Conservation (phyloP, 2,888 invertebrate species). For the Parnassius orleans region DNA sequence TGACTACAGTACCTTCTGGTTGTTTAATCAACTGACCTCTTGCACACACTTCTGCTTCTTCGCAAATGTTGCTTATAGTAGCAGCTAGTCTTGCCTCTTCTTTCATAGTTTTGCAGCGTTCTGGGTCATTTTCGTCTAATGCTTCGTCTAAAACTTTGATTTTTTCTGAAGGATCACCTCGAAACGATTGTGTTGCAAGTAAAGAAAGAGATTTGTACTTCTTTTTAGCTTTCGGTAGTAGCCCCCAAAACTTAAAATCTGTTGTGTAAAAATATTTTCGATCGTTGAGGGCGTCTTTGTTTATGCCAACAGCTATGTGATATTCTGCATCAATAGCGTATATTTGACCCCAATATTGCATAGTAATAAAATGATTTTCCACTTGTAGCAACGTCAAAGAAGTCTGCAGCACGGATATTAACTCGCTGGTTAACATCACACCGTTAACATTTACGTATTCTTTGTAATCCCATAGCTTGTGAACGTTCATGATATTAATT, state of each 20-base stretch:
- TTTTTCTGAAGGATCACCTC: conserved; percentile 77
- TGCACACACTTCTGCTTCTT: conserved; percentile 89
- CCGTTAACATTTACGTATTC: conserved; percentile 82
- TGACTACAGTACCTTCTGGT: conserved; percentile 85
- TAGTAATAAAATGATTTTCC: conserved; percentile 90
- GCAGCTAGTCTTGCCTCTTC: conserved; percentile 90
- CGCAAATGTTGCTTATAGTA: conserved; percentile 84
- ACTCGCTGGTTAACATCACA: conserved; percentile 86
- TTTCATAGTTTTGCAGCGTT: conserved; percentile 80
- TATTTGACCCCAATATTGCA: conserved; percentile 94
- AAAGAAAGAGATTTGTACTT: conserved; percentile 66
- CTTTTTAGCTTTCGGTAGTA: conserved; percentile 68
- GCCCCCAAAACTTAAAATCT: conserved; percentile 86
- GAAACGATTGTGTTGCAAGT: conserved; percentile 69
- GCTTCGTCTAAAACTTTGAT: conserved; percentile 72
- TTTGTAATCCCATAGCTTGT: conserved; percentile 72
- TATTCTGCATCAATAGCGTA: conserved; percentile 89
- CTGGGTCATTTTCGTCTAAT: conserved; percentile 59
- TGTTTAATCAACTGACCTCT: conserved; percentile 88
- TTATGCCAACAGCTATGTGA: conserved; percentile 90
- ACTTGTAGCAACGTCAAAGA: conserved; percentile 89
- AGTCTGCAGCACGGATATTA: conserved; percentile 86
- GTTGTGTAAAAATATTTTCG: conserved; percentile 89
- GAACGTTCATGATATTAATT: conserved; percentile 54
- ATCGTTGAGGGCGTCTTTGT: conserved; percentile 86